A percentile compares a stretch with the other conserved stretches of the same genome.
phyloP scores from a whole-genome alignment of 2,797 vertebrate species.

The Myotis daubentonii region DNA sequence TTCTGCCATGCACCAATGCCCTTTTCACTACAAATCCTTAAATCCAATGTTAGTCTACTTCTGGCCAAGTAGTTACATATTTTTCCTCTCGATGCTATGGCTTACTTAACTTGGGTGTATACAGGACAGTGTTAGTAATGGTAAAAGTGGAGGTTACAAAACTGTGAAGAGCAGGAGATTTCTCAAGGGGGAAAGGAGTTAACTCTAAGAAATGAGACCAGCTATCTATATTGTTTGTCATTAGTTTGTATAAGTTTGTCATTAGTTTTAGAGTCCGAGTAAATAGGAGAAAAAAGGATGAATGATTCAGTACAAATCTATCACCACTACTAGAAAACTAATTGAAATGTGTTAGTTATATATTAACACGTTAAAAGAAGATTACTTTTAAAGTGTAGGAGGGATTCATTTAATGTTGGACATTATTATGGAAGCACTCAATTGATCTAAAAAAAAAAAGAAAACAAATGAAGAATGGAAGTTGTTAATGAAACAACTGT shows the following conservation, averaged over 20 bases:
- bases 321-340: slow-evolving; percentile 46
- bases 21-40: slow-evolving; percentile 29
- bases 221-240: slow-evolving; percentile 1
- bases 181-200: slow-evolving; percentile 1
- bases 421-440: slow-evolving; percentile 37
- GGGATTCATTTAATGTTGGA: background rate
- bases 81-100: slow-evolving; percentile 31
- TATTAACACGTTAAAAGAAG: slow-evolving; percentile 46
- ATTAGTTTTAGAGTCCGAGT: slow-evolving; percentile 50
- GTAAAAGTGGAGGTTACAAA: slow-evolving; percentile 52
- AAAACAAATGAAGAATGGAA: background rate
- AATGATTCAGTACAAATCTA: slow-evolving; percentile 40
- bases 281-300: slow-evolving; percentile 16
- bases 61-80: slow-evolving; percentile 46
- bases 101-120: slow-evolving; percentile 58
- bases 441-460: slow-evolving; percentile 36
- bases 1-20: slow-evolving; percentile 25
- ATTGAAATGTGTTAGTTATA: slow-evolving; percentile 19
- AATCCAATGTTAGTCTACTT: slow-evolving; percentile 60
- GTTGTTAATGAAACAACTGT: slow-evolving; percentile 18
- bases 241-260: background rate
- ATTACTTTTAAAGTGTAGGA: slow-evolving; percentile 26
- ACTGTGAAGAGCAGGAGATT: slow-evolving; percentile 47
- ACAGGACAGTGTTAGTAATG: slow-evolving; percentile 11
- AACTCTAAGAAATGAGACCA: background rate